Conservation (phyloP, 2,113 vertebrate species). For the Scortum barcoo region DNA sequence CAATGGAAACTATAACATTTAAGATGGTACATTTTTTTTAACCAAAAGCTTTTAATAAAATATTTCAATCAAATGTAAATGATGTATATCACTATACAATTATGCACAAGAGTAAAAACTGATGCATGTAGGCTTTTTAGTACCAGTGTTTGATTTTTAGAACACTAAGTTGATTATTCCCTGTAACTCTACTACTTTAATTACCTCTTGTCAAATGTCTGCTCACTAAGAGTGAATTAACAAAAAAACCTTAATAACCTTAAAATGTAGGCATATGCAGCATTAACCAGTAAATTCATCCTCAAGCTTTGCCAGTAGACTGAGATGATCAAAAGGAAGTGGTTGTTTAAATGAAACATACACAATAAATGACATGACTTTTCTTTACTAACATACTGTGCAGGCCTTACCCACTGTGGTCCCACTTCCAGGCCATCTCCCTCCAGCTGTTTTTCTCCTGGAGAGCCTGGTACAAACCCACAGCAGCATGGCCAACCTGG, state of each 20-base stretch:
- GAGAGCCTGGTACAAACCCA: conserved; percentile 87
- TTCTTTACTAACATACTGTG: neutral
- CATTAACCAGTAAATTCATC: neutral
- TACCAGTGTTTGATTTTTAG: neutral
- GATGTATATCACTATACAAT: no score
- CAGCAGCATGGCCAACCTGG: conserved; percentile 88
- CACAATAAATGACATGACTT: neutral
- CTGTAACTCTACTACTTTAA: neutral
- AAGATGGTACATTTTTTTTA: neutral
- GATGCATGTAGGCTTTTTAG: neutral
- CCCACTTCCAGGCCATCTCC: conserved; percentile 88
- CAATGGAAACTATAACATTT: neutral
- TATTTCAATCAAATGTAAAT: neutral
- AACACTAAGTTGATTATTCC: neutral
- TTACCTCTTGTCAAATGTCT: neutral
- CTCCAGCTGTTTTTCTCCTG: conserved; percentile 86
- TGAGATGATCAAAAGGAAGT: neutral
- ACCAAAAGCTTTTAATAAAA: neutral
- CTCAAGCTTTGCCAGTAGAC: neutral
- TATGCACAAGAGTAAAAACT: neutral
- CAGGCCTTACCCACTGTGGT: conserved; percentile 85
- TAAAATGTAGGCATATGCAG: neutral
- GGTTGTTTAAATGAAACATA: neutral
- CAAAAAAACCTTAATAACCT: neutral
- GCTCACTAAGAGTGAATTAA: neutral